A percentile compares a stretch with the other conserved stretches of the same genome.
Conservation (phyloP, 2,888 invertebrate genomes). For the Pocota personata region DNA sequence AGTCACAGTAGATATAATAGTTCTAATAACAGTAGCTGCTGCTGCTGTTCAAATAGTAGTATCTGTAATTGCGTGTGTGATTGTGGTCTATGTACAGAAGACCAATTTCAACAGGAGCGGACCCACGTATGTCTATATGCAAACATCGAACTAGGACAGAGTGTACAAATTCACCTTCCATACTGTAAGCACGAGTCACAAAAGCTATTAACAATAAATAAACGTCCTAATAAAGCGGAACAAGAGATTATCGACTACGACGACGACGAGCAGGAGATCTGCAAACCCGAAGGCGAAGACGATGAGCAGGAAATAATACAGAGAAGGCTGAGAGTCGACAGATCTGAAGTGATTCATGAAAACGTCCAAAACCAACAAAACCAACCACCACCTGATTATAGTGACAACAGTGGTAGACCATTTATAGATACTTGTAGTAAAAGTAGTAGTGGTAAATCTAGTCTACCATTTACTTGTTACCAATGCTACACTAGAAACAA, state of each 20-base stretch:
- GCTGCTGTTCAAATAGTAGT: constrained; percentile 48
- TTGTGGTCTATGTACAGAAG: constrained; percentile 30
- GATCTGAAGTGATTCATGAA: constrained; percentile 41
- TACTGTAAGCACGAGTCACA: background rate
- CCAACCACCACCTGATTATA: constrained; percentile 63
- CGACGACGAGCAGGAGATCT: background rate
- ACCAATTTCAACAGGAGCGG: background rate
- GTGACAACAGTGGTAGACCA: constrained; percentile 40
- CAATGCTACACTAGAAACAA: constrained; percentile 38
- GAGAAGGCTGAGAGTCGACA: constrained; percentile 11
- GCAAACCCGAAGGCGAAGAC: background rate
- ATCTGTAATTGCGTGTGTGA: constrained; percentile 34
- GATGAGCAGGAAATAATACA: background rate
- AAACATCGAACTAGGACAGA: constrained; percentile 24
- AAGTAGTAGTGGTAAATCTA: constrained; percentile 30
- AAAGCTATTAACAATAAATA: constrained; percentile 1
- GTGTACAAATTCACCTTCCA: constrained; percentile 7
- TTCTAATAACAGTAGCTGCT: constrained; percentile 46
- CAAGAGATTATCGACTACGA: constrained; percentile 12
- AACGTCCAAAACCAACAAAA: constrained; percentile 65
- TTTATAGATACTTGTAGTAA: constrained; percentile 27
- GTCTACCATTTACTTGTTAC: constrained; percentile 5
- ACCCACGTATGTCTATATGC: background rate
- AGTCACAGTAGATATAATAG: constrained; percentile 47
- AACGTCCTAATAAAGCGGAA: constrained; percentile 34